A percentile compares a stretch with the other conserved stretches of the same genome.
phyloP scores from a whole-genome alignment of 2,888 invertebrate genomes.

The Octonoba sinensis region DNA sequence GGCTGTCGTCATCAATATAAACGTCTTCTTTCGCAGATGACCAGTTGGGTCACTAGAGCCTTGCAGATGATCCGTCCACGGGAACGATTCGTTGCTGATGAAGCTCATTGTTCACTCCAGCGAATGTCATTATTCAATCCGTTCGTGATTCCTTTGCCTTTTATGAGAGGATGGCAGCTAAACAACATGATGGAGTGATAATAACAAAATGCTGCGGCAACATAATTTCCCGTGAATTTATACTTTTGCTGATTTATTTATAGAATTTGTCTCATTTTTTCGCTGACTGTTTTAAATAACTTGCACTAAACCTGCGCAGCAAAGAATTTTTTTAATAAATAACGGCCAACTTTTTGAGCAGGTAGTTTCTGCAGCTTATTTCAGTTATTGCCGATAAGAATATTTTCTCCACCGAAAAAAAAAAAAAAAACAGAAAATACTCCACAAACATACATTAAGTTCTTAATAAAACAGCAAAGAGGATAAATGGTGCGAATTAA shows the following conservation, averaged over 20 bases:
- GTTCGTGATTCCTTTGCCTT: slow-evolving; percentile 7
- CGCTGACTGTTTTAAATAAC: neutral
- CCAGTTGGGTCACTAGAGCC: slow-evolving; percentile 8
- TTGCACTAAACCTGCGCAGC: no score
- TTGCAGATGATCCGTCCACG: slow-evolving; percentile 2
- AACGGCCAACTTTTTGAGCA: no score
- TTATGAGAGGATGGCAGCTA: slow-evolving; percentile 12
- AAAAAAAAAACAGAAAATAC: no score
- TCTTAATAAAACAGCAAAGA: no score
- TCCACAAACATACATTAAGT: no score
- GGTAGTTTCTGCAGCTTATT: no score
- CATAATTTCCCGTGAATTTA: neutral
- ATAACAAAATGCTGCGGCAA: neutral
- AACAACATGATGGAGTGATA: slow-evolving; percentile 16
- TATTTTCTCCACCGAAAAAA: no score
- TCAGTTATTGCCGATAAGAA: no score
- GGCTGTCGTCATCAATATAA: slow-evolving; percentile 19
- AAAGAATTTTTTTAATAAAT: no score
- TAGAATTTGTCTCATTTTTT: neutral
- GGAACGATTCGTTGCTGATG: slow-evolving; percentile 10
- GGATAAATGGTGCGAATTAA: no score
- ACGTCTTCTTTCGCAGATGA: slow-evolving; percentile 9
- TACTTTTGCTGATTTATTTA: no score
- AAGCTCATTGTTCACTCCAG: slow-evolving; percentile 5
- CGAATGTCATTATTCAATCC: slow-evolving; percentile 1